Base-by-base conservation (phyloP, 2,113 vertebrate species). In the Cryptomyrus ogoouensis region DNA sequence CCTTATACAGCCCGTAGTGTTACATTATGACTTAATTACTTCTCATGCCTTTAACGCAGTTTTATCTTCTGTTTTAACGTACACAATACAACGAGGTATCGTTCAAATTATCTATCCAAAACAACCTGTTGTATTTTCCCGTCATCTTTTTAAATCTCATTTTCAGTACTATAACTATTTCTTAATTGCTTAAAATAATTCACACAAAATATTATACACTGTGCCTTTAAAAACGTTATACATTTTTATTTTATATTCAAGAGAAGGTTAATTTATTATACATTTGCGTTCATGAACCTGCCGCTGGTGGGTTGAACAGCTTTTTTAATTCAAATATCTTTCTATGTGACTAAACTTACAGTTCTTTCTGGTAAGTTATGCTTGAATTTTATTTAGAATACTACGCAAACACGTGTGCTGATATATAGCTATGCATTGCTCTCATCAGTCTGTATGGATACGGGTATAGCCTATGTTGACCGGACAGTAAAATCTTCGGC, bases 401-500 rank as follows among this genome's bases (percentile, higher is more conserved):
- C 53, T 56, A 56, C 53, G 19, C 19, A 7, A 62, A 24, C 56
- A 24, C 62, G 35, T 86, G 52, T 85, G 15, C 70, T 56, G 88
- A 44, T 88, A 44, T 35, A 56, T 17, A 88, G 62, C 83, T 87
- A 3, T 56, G 44, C 91, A 44, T 80, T 77, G 66, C 39, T 90
- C 84, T 87, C 52, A 35, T 85, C 66, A 24, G n/a, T 91, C 49
- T 91, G 90, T 90, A 89, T 90, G 83, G 89, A 90, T 90, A 80
- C 77, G 88, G 88, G 74, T 89, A 66, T 87, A 89, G 19, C 19
- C 19, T 90, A 88, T 91, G 21, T 50, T 44, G 42, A 50, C 74
- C 87, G 56, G 56, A 93, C 92, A 93, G 92, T 92, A 93, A 95
- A 94, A 93, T 93, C 94, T 92, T 92, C 93, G 93, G 94, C 9